Evolutionary conservation across 2,113 vertebrate genomes (phyloP).

Genomic region (Ciconia boyciana): DNA sequence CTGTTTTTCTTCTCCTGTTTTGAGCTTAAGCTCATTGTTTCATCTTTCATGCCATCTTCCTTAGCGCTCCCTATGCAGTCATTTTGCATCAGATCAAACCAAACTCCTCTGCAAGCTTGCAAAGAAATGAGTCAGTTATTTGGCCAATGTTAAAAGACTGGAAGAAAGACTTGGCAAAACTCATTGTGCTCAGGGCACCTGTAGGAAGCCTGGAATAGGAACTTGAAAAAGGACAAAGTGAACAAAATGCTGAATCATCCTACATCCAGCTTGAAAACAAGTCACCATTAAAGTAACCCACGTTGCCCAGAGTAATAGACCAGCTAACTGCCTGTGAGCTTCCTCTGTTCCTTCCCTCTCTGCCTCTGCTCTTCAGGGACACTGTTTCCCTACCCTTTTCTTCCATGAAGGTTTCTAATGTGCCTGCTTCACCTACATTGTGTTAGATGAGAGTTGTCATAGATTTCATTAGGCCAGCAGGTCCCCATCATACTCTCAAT

Average conservation of each 20-base stretch:
- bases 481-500: neutral
- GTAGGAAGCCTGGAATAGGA: neutral
- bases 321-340: neutral
- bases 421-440: accelerated
- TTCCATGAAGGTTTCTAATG: neutral
- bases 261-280: neutral
- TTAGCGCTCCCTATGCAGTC: neutral
- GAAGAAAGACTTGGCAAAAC: neutral
- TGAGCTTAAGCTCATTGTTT: neutral
- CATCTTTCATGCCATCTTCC: neutral
- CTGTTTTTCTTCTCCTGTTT: neutral
- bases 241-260: neutral
- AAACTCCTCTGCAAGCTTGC: neutral
- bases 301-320: neutral
- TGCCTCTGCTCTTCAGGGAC: neutral
- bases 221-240: neutral
- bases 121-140: neutral
- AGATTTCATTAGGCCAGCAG: neutral
- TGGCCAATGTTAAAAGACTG: neutral
- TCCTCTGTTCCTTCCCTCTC: neutral
- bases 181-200: neutral
- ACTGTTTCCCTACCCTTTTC: neutral
- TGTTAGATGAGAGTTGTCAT: neutral
- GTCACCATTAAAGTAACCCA: neutral
- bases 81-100: conserved; percentile 5